Conservation (phyloP, 1,140 invertebrate genomes). For the Orius laevigatus region DNA sequence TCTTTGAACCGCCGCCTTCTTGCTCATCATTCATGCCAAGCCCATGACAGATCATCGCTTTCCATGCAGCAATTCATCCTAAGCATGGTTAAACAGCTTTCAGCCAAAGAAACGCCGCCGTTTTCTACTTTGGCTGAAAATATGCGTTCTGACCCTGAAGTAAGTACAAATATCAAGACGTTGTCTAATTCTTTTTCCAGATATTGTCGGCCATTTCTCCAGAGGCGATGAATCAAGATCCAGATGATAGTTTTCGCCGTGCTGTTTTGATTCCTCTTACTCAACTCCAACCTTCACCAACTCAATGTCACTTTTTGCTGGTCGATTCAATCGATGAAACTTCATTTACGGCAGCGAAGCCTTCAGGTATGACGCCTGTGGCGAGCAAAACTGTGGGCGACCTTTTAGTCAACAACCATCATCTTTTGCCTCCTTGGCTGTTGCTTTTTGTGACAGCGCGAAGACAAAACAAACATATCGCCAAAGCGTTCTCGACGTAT, state of each 20-base stretch:
- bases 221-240: conserved; percentile 59
- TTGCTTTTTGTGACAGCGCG: conserved; percentile 78
- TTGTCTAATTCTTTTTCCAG: conserved; percentile 1
- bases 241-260: conserved; percentile 80
- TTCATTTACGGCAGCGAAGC: conserved; percentile 14
- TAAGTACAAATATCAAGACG: conserved; percentile 12
- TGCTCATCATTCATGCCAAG: conserved; percentile 69
- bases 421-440: conserved; percentile 86
- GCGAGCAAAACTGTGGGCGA: conserved; percentile 59
- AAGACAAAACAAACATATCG: conserved; percentile 68
- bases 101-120: conserved; percentile 27
- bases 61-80: conserved; percentile 69
- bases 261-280: conserved; percentile 70
- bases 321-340: conserved; percentile 86
- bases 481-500: conserved; percentile 84
- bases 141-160: conserved; percentile 51
- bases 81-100: conserved; percentile 59
- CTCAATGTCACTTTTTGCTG: conserved; percentile 66
- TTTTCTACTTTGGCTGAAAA: conserved; percentile 71
- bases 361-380: conserved; percentile 23
- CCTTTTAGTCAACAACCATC: conserved; percentile 72
- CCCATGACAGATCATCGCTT: conserved; percentile 40
- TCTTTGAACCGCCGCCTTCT: conserved; percentile 57
- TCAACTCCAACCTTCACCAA: conserved; percentile 65
- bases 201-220: conserved; percentile 51